A percentile compares a stretch with the other conserved stretches of the same genome.
These are phyloP conservation scores for Drosophila carrolli DNA, from an alignment of 1,140 invertebrate genomes.

Conservation along the genomic window DNA sequence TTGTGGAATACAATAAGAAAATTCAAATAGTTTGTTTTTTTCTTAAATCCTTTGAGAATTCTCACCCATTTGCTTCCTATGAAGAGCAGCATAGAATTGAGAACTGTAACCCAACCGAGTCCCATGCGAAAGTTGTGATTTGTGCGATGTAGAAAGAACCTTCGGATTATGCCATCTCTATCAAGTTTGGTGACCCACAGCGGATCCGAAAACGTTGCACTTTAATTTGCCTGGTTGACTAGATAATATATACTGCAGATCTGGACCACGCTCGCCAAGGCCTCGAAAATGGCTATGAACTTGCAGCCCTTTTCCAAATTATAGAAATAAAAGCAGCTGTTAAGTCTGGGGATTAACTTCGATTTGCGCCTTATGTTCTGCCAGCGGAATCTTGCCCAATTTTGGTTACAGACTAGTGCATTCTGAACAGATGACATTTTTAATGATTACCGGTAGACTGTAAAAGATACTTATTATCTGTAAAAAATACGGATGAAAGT, in stretches of 20 bases:
- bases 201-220: not conserved
- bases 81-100: conserved; percentile 16
- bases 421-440: conserved; percentile 11
- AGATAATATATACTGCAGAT: conserved; percentile 9
- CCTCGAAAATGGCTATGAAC: conserved; percentile 36
- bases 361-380: not conserved
- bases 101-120: conserved; percentile 3
- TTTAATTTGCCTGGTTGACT: not conserved
- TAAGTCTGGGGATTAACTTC: not conserved
- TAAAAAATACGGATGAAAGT: not conserved
- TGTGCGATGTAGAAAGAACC: not conserved
- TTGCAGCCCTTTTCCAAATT: conserved; percentile 38
- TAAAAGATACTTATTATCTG: not conserved
- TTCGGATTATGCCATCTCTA: not conserved
- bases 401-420: too few species aligned
- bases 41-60: too few species aligned
- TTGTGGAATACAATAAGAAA: not conserved
- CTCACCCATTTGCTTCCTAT: conserved; percentile 44
- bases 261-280: conserved; percentile 14
- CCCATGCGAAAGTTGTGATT: conserved; percentile 7
- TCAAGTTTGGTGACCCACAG: conserved; percentile 2
- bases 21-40: too few species aligned
- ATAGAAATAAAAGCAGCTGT: conserved; percentile 26
- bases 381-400: not conserved
- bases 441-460: not conserved